Evolutionary conservation across 1,140 invertebrate genomes (phyloP), one percentile per base, ranked within the genome.

Genomic region (Whitmania pigra): DNA sequence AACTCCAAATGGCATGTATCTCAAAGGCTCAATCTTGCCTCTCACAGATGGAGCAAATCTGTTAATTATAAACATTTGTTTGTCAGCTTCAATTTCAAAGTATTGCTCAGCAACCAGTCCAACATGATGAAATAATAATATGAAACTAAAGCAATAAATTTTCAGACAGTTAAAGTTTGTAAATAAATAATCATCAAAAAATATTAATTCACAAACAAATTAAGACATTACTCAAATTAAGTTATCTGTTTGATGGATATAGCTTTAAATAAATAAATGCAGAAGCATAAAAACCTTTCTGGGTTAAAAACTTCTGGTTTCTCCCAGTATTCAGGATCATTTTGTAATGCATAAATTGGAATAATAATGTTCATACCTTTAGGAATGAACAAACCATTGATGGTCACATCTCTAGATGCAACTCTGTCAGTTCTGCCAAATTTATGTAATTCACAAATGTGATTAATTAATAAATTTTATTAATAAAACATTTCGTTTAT

Each of bases 271-370:
- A 36, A 36, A 36, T 36, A 36, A 36, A 36, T 36, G 6, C 31
- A 36, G 36, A 36, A 40, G 36, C n/a, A n/a, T 6, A 69, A 49
- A 13, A 69, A 79, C 53, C 78, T 72, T 60, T 83, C 80, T 11
- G 83, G 83, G 71, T 79, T 76, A 72, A 85, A 85, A 53, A 75
- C 77, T 20, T 82, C 77, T 0, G 83, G 83, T 11, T 84, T 76
- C 20, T 78, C 78, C 78, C 80, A 85, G 66, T 80, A 77, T 17
- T 79, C 77, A 9, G 78, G 78, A 74, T 84, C 81, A 40, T 73
- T 74, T 69, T 88, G 86, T 25, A 88, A 78, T 0, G 83, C 83
- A 74, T 83, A 85, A 0, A 82, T 78, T 18, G 86, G 83, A 31
- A 87, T 78, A 54, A 79, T 77, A 4, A 88, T 55, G 4, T 78